Conservation (phyloP, 2,888 invertebrate species). For the Cephus spinipes region DNA sequence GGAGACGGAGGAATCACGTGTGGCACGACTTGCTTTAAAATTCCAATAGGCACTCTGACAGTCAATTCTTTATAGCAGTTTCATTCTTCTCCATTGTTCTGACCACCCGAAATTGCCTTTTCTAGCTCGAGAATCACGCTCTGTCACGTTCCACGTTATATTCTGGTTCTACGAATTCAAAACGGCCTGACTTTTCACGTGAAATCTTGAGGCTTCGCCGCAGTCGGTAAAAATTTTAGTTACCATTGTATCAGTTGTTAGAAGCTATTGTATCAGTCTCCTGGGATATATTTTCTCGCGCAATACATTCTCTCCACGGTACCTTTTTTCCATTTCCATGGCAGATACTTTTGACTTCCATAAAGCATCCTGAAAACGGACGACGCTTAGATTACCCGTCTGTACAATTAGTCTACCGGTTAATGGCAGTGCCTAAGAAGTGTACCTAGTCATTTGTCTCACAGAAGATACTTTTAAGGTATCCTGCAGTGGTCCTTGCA, state of each 20-base stretch:
- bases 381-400: not conserved
- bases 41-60: not conserved
- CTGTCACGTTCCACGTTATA: not conserved
- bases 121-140: not conserved
- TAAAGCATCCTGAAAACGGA: not conserved
- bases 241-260: too few relatives aligned
- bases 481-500: not conserved
- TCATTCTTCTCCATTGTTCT: not conserved
- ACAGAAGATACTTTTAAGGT: not conserved
- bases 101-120: not conserved
- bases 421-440: not conserved
- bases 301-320: too few relatives aligned
- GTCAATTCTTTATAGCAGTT: not conserved
- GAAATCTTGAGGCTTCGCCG: not conserved
- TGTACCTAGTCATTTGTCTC: not conserved
- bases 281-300: not conserved
- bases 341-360: not conserved
- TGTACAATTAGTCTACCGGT: not conserved
- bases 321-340: not conserved
- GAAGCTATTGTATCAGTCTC: not conserved
- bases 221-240: not conserved
- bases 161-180: not conserved
- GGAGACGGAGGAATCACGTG: not conserved
- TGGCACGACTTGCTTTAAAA: too few relatives aligned
- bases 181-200: not conserved